Evolutionary conservation across 2,888 invertebrate genomes (phyloP).

Genomic region (Cyrtodaria siliqua): DNA sequence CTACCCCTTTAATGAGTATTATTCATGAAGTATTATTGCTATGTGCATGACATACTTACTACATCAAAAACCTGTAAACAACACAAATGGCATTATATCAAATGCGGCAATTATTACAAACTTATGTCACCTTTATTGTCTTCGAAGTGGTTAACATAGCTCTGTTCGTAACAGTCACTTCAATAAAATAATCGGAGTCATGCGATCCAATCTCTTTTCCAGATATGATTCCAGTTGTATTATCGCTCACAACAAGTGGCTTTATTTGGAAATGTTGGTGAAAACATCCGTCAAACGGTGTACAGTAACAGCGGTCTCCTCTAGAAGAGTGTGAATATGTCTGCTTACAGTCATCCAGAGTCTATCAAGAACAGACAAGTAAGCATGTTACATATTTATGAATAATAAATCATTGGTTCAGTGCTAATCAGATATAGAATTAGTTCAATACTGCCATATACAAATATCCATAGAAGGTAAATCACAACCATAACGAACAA

Average conservation of each 20-base stretch:
- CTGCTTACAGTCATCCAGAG: slow-evolving; percentile 31
- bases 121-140: slow-evolving; percentile 6
- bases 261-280: slow-evolving; percentile 58
- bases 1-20: too few relatives aligned
- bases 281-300: slow-evolving; percentile 62
- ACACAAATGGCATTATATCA: background rate
- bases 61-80: too few relatives aligned
- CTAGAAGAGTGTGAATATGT: slow-evolving; percentile 32
- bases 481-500: too few relatives aligned
- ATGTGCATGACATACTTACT: too few relatives aligned
- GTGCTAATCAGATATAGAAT: too few relatives aligned
- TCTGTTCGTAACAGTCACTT: slow-evolving; percentile 11
- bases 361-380: slow-evolving; percentile 13
- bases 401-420: too few relatives aligned
- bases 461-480: too few relatives aligned
- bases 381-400: too few relatives aligned
- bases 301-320: slow-evolving; percentile 68
- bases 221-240: slow-evolving; percentile 11
- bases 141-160: slow-evolving; percentile 8
- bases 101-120: too few relatives aligned
- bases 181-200: slow-evolving; percentile 27
- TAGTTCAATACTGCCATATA: too few relatives aligned
- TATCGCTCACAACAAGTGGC: slow-evolving; percentile 1
- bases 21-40: too few relatives aligned
- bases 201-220: slow-evolving; percentile 7